Evolutionary conservation across 2,888 invertebrate species (phyloP).

Genomic region (Habroteleia sp.): DNA sequence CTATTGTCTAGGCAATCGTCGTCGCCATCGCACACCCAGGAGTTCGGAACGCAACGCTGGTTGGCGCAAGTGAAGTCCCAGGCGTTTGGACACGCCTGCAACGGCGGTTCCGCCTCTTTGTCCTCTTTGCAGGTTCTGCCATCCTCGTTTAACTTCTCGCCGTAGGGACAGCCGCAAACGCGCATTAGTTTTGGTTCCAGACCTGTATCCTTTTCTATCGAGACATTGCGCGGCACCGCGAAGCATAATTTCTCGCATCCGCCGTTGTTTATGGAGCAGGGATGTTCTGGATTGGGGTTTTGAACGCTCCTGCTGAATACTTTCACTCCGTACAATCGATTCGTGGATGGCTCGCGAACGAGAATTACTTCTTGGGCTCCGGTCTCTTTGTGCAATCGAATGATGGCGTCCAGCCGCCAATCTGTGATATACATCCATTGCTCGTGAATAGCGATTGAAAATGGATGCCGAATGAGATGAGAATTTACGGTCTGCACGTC

Average conservation of each 20-base stretch:
- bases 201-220: constrained; percentile 73
- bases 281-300: constrained; percentile 86
- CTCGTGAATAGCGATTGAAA: constrained; percentile 93
- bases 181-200: constrained; percentile 82
- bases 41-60: constrained; percentile 93
- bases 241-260: constrained; percentile 98
- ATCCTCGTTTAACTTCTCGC: constrained; percentile 89
- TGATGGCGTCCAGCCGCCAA: constrained; percentile 97
- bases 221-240: constrained; percentile 87
- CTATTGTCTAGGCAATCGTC: constrained; percentile 98
- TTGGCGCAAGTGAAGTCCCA: constrained; percentile 98
- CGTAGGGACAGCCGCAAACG: constrained; percentile 96
- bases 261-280: constrained; percentile 92
- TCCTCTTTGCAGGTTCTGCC: constrained; percentile 88
- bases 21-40: constrained; percentile 98
- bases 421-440: constrained; percentile 98
- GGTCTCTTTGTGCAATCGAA: constrained; percentile 92
- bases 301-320: constrained; percentile 91
- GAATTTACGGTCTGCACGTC: constrained; percentile 95
- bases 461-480: constrained; percentile 92
- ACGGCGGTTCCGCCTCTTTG: constrained; percentile 92
- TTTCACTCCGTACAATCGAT: constrained; percentile 94
- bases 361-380: constrained; percentile 93
- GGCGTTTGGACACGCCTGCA: constrained; percentile 93
- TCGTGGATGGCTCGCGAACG: constrained; percentile 93